A percentile compares a stretch with the other conserved stretches of the same genome.
Conservation (phyloP, 2,888 invertebrate species). For the Himalopsyche tibetana region DNA sequence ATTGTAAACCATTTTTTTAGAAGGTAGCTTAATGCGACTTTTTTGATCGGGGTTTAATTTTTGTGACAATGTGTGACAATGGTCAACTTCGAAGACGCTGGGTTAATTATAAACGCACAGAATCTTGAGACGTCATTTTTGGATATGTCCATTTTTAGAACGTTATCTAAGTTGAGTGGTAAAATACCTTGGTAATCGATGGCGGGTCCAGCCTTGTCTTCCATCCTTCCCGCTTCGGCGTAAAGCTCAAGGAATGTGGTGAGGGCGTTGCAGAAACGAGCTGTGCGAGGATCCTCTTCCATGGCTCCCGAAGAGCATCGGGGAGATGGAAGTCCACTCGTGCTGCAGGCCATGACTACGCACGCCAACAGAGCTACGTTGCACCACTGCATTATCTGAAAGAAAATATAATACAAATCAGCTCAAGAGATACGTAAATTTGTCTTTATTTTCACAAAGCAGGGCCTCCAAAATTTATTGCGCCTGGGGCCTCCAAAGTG, state of each 20-base stretch:
- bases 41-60: too few relatives aligned
- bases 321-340: slow-evolving; percentile 72
- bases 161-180: too few relatives aligned
- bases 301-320: slow-evolving; percentile 77
- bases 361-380: slow-evolving; percentile 67
- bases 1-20: too few relatives aligned
- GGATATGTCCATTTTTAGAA: too few relatives aligned
- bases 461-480: too few relatives aligned
- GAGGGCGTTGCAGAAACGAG: slow-evolving; percentile 82
- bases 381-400: slow-evolving; percentile 64
- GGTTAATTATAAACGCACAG: too few relatives aligned
- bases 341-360: slow-evolving; percentile 66
- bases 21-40: too few relatives aligned
- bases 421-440: slow-evolving; percentile 13
- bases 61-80: too few relatives aligned
- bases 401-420: slow-evolving; percentile 53
- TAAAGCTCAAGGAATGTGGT: slow-evolving; percentile 81
- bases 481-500: too few relatives aligned
- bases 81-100: too few relatives aligned
- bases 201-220: slow-evolving; percentile 71
- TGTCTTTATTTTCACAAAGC: slow-evolving; percentile 47
- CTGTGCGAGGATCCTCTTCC: slow-evolving; percentile 80
- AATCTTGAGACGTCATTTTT: too few relatives aligned
- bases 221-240: slow-evolving; percentile 78
- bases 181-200: slow-evolving; percentile 72